These are phyloP conservation scores for Gymnosoma rotundatum DNA, from an alignment of 2,888 invertebrate species.

Conservation along the genomic window DNA sequence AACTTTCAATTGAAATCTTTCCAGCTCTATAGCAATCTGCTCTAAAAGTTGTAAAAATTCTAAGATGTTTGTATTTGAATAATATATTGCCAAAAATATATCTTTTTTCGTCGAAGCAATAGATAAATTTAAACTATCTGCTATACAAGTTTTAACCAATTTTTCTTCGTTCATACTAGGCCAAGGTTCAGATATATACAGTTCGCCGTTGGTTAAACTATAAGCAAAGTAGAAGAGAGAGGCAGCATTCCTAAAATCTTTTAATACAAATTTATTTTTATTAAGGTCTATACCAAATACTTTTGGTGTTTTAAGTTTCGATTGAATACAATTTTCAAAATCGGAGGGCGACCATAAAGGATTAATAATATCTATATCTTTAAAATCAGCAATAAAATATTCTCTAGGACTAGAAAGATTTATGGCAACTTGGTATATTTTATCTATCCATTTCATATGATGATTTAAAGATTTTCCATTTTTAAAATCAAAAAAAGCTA, in stretches of 20 bases:
- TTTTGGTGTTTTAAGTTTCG: slow-evolving; percentile 2
- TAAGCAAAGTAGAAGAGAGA: slow-evolving; percentile 45
- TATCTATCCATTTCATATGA: slow-evolving; percentile 39
- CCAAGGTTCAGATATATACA: slow-evolving; percentile 51
- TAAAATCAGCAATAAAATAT: slow-evolving; percentile 57
- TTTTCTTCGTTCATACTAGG: slow-evolving; percentile 17
- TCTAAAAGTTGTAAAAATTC: slow-evolving; percentile 42
- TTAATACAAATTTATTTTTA: slow-evolving; percentile 39
- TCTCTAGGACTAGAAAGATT: slow-evolving; percentile 4
- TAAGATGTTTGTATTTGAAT: slow-evolving; percentile 12
- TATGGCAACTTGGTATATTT: slow-evolving; percentile 52
- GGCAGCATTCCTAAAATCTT: slow-evolving; percentile 20
- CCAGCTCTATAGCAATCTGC: not conserved
- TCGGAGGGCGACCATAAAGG: slow-evolving; percentile 30
- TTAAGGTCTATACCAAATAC: slow-evolving; percentile 52
- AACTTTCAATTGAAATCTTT: slow-evolving; percentile 24
- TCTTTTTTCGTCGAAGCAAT: slow-evolving; percentile 34
- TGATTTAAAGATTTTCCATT: not conserved
- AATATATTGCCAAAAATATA: slow-evolving; percentile 55
- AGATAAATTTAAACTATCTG: slow-evolving; percentile 44
- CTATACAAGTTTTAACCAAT: slow-evolving; percentile 52
- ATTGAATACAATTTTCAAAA: slow-evolving; percentile 3
- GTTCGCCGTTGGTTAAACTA: slow-evolving; percentile 30
- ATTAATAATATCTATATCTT: slow-evolving; percentile 59
- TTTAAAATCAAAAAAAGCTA: slow-evolving; percentile 57